Evolutionary conservation across 2,888 invertebrate genomes (phyloP).

Genomic region (Rhingia campestris): DNA sequence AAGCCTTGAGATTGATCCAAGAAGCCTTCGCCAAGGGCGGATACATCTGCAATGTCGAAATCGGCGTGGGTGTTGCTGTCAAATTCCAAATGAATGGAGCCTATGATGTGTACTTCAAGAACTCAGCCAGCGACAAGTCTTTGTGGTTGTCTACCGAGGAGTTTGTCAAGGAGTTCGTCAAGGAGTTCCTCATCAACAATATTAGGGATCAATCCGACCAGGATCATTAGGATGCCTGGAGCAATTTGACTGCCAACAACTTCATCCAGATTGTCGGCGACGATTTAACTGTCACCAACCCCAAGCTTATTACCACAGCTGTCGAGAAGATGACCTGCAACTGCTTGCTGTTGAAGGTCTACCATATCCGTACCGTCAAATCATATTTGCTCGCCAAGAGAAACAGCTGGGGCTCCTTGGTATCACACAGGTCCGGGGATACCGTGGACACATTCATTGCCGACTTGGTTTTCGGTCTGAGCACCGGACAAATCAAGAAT

Average conservation of each 20-base stretch:
- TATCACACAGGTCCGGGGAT: constrained; percentile 98
- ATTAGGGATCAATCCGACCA: constrained; percentile 99
- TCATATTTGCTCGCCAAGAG: constrained; percentile 95
- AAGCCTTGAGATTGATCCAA: constrained; percentile 92
- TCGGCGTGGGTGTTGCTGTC: constrained; percentile 99
- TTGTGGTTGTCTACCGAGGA: constrained; percentile 92
- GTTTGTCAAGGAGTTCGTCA: constrained; percentile 93
- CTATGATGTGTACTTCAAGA: constrained; percentile 99
- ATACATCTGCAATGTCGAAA: constrained; percentile 97
- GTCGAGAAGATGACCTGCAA: constrained; percentile 99
- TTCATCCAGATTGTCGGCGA: constrained; percentile 96
- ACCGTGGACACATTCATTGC: constrained; percentile 99
- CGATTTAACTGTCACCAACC: constrained; percentile 97
- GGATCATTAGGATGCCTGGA: constrained; percentile 99
- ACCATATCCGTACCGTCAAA: constrained; percentile 99
- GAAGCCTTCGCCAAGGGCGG: constrained; percentile 97
- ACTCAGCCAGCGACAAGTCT: constrained; percentile 92
- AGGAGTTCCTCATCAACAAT: constrained; percentile 96
- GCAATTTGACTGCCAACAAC: constrained; percentile 88
- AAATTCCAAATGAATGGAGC: constrained; percentile 93
- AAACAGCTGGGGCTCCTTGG: constrained; percentile 99
- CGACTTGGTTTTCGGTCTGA: constrained; percentile 98
- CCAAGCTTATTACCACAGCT: constrained; percentile 95
- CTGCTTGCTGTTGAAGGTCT: constrained; percentile 97
- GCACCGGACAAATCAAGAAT: constrained; percentile 99